phyloP scores from a whole-genome alignment of 2,113 vertebrate species.

The Calyptommatus sinebrachiatus region DNA sequence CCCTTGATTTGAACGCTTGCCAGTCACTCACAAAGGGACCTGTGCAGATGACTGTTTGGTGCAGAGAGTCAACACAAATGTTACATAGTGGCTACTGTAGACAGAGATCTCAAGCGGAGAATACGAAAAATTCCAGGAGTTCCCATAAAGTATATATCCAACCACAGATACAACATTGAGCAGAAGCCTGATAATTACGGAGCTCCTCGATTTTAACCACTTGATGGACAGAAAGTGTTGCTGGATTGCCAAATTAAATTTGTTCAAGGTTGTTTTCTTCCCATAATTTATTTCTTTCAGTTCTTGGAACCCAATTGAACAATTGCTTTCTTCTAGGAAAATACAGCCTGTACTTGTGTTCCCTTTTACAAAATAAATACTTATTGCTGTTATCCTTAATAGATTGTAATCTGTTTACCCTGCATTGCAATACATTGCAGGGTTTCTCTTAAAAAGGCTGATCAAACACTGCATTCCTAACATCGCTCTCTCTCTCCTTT shows the following conservation, averaged over 20 bases:
- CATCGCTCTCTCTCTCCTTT: background rate
- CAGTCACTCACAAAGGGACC: slow-evolving; percentile 92
- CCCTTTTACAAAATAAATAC: slow-evolving; percentile 9
- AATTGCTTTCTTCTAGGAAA: slow-evolving; percentile 19
- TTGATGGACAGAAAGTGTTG: slow-evolving; percentile 27
- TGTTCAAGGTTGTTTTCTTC: slow-evolving; percentile 27
- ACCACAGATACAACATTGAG: slow-evolving; percentile 97
- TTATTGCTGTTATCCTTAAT: background rate
- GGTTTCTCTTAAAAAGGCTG: too few relatives aligned
- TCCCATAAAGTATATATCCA: slow-evolving; percentile 98
- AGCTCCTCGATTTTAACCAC: slow-evolving; percentile 86
- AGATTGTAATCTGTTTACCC: too few relatives aligned
- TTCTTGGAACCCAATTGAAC: slow-evolving; percentile 21
- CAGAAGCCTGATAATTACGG: slow-evolving; percentile 98
- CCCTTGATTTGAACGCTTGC: slow-evolving; percentile 91
- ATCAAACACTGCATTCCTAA: too few relatives aligned
- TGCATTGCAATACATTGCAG: too few relatives aligned
- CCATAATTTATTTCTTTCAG: slow-evolving; percentile 16
- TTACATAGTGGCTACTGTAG: slow-evolving; percentile 97
- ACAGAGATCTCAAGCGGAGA: slow-evolving; percentile 93
- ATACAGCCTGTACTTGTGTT: slow-evolving; percentile 21
- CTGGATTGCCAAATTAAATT: slow-evolving; percentile 5
- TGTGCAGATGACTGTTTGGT: slow-evolving; percentile 98
- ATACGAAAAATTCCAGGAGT: slow-evolving; percentile 96
- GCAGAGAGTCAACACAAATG: slow-evolving; percentile 98